These are phyloP conservation scores for Erpetoichthys calabaricus DNA, from an alignment of 2,797 vertebrate species.

Conservation along the genomic window DNA sequence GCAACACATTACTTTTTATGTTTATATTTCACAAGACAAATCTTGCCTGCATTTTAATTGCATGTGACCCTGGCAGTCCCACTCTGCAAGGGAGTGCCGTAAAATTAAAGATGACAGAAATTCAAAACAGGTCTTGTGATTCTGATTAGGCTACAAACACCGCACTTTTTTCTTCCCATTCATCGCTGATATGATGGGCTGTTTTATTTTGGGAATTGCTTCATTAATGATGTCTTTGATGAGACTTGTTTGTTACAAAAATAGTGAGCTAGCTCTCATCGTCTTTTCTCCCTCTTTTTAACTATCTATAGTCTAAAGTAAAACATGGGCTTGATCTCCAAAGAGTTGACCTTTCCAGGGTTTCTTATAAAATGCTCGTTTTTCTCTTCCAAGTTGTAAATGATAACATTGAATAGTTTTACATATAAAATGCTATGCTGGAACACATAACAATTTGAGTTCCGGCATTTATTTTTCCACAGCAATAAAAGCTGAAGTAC, in stretches of 20 bases:
- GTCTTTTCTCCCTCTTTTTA: too few relatives aligned
- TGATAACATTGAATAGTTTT: too few relatives aligned
- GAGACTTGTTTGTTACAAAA: constrained; percentile 79
- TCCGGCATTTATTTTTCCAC: too few relatives aligned
- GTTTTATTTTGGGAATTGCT: constrained; percentile 78
- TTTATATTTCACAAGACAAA: constrained; percentile 73
- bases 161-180: constrained; percentile 57
- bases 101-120: constrained; percentile 75
- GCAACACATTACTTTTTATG: constrained; percentile 70
- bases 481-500: too few relatives aligned
- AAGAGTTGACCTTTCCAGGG: too few relatives aligned
- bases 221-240: constrained; percentile 85
- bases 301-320: too few relatives aligned
- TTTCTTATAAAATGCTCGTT: too few relatives aligned
- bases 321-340: too few relatives aligned
- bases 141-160: constrained; percentile 74
- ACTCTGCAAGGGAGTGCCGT: constrained; percentile 66
- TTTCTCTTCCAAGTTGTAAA: too few relatives aligned
- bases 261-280: constrained; percentile 24
- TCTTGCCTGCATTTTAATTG: constrained; percentile 75
- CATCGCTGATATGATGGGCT: constrained; percentile 69
- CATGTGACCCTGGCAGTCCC: constrained; percentile 66
- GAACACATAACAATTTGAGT: too few relatives aligned
- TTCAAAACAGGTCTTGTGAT: constrained; percentile 71
- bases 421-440: too few relatives aligned